Base-by-base conservation (phyloP, 2,888 invertebrate genomes). In the Diachrysia chrysitis region DNA sequence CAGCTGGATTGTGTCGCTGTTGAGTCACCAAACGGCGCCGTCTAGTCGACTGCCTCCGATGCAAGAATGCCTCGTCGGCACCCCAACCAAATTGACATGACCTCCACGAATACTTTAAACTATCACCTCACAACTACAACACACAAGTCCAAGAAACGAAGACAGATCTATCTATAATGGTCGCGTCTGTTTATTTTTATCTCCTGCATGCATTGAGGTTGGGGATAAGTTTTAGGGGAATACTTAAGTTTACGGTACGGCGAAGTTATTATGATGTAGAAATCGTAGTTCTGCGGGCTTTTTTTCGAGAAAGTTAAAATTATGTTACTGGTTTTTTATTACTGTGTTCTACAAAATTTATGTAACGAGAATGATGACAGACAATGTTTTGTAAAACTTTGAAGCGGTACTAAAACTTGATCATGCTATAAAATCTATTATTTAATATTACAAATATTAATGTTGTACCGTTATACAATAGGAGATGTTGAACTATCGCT, bases 11-110 rank as follows among this genome's bases (percentile, higher is more conserved):
- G 85, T 82, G 69, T 79, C 69, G 75, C 57, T 71, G 71, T 79
- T 89, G 87, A 86, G 83, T 87, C 88, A 88, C 85, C 73, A 65
- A 79, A 63, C 73, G 90, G 90, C 90, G 90, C 90, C 90, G 90
- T 89, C 90, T 87, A 82, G 90, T 79, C 87, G 87, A 80, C 81
- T 81, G 83, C 82, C 71, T 79, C 77, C 78, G 73, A 66, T 82
- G 82, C 84, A 84, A 78, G 84, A 82, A 87, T 82, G 81, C 83
- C 75, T 81, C 69, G 71, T 68, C 76, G 72, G 71, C 82, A 76
- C 81, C 79, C 82, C 71, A 51, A 62, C 89, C 86, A 86, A 10
- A 32, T 0, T 72, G 78, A 32, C 62, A 16, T 57, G 86, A 78
- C 64, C 86, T 62, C 62, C 65, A 58, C 75, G 76, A 80, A 79